Base-by-base conservation (phyloP, 2,888 invertebrate genomes). In the Crematogaster levior region DNA sequence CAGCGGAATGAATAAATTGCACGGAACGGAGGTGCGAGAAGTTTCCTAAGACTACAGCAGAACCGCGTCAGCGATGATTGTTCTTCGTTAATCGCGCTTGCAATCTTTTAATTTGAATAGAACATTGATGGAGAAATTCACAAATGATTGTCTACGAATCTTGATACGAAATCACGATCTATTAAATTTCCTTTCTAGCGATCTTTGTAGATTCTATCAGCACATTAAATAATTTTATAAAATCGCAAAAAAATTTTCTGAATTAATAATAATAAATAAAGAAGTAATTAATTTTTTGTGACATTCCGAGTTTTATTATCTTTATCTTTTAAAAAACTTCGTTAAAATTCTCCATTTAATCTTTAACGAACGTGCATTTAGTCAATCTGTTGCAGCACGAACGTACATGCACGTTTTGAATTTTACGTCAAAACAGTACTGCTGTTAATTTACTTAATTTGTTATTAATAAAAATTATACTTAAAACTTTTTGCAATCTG, bases 1-100 rank as follows among this genome's bases (percentile, higher is more conserved):
- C 77, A 68, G 66, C 15, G 51, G 82, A 80, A 85, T 85, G 85
- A 82, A 85, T 85, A 85, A 85, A 85, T 85, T 82, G 75, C 46
- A 77, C 24, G 51, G 37, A 60, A 73, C 37, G 66, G 53, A 48
- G 34, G 37, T 21, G 37, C 56, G 48, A 46, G 40, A 81, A 82
- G 63, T 66, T 73, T 66, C 24, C 75, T 21, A 65, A 51, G 58
- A 53, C 72, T 77, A n/a, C 53, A 51, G 37, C 34, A 46, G 27
- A 58, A 46, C 18, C 34, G 30, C 65, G 24, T 18, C 51, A 10
- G 2, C n/a, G 21, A 30, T 34, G 51, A 81, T 73, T 81, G 34
- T 24, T 61, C 40, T 53, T 74, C 61, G 21, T 65, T 81, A 73
- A 81, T 61, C 46, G 24, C 34, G n/a, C 3, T 5, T 56, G 48